A percentile compares a stretch with the other conserved stretches of the same genome.
Evolutionary conservation across 2,797 vertebrate genomes (phyloP).

Genomic region (Myripristis jacobus): DNA sequence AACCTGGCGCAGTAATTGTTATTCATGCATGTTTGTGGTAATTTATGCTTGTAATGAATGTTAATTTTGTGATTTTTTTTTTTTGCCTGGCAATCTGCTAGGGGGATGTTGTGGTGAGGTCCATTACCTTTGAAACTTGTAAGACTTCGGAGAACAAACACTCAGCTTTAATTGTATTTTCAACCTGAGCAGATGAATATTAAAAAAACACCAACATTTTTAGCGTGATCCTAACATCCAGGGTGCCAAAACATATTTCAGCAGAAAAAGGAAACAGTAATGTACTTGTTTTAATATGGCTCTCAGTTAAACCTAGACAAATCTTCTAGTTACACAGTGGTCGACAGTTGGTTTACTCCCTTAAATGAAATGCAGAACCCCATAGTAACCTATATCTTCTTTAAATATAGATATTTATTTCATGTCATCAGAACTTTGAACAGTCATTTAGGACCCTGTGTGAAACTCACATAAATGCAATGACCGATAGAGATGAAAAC

Average conservation of each 20-base stretch:
- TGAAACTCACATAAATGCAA: no score
- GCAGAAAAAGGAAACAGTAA: neutral
- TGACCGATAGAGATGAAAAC: no score
- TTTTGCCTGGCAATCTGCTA: conserved; percentile 3
- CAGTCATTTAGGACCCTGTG: neutral
- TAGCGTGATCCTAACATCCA: neutral
- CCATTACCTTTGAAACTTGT: conserved; percentile 6
- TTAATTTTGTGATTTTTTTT: conserved; percentile 21
- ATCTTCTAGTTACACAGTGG: neutral
- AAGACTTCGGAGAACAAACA: conserved; percentile 3
- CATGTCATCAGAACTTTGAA: conserved; percentile 11
- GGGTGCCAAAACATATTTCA: neutral
- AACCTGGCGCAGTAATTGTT: conserved; percentile 6
- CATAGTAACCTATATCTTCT: neutral
- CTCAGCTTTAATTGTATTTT: conserved; percentile 3
- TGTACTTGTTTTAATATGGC: neutral
- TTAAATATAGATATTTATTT: conserved; percentile 12
- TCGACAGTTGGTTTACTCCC: neutral
- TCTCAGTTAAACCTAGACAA: neutral
- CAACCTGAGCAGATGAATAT: neutral
- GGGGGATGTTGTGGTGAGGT: neutral
- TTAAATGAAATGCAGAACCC: conserved; percentile 2
- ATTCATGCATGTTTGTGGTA: conserved; percentile 27
- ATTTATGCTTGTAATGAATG: conserved; percentile 27
- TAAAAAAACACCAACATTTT: neutral